Evolutionary conservation across 1,140 invertebrate species (phyloP).

Genomic region (Drosophila nebulosa): DNA sequence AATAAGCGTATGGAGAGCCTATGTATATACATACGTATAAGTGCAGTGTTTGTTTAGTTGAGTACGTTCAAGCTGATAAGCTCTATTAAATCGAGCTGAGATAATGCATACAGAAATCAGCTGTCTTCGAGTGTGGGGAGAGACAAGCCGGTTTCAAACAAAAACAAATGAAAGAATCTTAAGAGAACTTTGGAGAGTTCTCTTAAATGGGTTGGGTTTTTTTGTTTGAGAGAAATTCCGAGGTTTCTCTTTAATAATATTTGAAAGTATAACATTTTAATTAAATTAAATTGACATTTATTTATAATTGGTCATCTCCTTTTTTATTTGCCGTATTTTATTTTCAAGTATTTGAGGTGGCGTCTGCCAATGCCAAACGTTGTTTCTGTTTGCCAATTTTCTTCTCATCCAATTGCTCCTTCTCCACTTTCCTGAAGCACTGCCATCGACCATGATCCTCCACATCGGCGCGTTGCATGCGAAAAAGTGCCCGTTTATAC

Average conservation of each 20-base stretch:
- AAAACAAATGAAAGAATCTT: background rate
- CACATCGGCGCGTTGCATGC: constrained; percentile 62
- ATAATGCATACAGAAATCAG: background rate
- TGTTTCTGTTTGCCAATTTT: constrained; percentile 58
- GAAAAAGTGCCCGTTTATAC: constrained; percentile 70
- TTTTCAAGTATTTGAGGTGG: background rate
- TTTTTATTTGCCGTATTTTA: constrained; percentile 14
- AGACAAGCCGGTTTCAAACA: background rate
- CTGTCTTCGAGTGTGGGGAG: background rate
- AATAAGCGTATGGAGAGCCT: background rate
- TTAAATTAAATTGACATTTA: background rate
- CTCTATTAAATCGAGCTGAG: background rate
- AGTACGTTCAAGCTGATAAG: background rate
- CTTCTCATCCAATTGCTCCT: constrained; percentile 64
- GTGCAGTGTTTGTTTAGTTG: background rate
- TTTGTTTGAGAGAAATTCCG: background rate
- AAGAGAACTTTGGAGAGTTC: background rate
- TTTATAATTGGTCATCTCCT: background rate
- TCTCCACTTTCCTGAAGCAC: constrained; percentile 55
- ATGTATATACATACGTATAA: background rate
- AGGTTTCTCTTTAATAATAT: background rate
- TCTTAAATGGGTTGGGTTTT: background rate
- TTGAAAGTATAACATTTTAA: no score
- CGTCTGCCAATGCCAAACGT: constrained; percentile 29
- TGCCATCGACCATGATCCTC: constrained; percentile 66